Evolutionary conservation across 2,888 invertebrate genomes (phyloP).

Genomic region (Acanthopleura granulata): DNA sequence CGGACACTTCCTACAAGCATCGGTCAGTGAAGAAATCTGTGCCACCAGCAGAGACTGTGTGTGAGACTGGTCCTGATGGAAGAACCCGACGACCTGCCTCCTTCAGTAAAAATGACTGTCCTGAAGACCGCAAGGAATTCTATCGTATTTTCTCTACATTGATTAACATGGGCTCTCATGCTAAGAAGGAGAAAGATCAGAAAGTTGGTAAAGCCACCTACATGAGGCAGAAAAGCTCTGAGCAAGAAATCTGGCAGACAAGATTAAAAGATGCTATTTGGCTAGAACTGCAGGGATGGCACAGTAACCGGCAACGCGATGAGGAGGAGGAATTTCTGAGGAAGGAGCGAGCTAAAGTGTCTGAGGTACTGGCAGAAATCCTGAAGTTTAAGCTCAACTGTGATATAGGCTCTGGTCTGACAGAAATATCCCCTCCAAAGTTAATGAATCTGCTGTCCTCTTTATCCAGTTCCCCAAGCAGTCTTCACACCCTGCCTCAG

Average conservation of each 20-base stretch:
- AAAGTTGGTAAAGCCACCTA: slow-evolving; percentile 40
- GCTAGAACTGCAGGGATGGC: slow-evolving; percentile 88
- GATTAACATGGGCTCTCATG: slow-evolving; percentile 76
- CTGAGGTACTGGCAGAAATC: slow-evolving; percentile 80
- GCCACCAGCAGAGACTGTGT: background rate
- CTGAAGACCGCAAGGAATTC: slow-evolving; percentile 57
- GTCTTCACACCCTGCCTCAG: background rate
- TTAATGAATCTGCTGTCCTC: background rate
- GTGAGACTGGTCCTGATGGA: slow-evolving; percentile 10
- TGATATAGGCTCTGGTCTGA: background rate
- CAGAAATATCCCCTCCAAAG: background rate
- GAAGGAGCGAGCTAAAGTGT: slow-evolving; percentile 80
- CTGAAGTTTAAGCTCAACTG: slow-evolving; percentile 78
- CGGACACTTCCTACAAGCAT: slow-evolving; percentile 16
- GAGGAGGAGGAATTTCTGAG: slow-evolving; percentile 86
- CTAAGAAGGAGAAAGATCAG: slow-evolving; percentile 61
- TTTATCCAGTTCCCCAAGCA: background rate
- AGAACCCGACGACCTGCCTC: slow-evolving; percentile 27
- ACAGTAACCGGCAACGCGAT: slow-evolving; percentile 74
- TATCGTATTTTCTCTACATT: slow-evolving; percentile 79
- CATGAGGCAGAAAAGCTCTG: slow-evolving; percentile 75
- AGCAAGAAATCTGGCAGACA: slow-evolving; percentile 90
- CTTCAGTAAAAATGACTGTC: slow-evolving; percentile 41
- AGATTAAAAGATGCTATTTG: slow-evolving; percentile 91
- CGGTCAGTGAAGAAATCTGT: slow-evolving; percentile 2